Percentiles rank a stretch among this genome's conserved stretches.
Evolutionary conservation across 2,797 vertebrate genomes (phyloP).

Genomic region (Microtus agrestis): DNA sequence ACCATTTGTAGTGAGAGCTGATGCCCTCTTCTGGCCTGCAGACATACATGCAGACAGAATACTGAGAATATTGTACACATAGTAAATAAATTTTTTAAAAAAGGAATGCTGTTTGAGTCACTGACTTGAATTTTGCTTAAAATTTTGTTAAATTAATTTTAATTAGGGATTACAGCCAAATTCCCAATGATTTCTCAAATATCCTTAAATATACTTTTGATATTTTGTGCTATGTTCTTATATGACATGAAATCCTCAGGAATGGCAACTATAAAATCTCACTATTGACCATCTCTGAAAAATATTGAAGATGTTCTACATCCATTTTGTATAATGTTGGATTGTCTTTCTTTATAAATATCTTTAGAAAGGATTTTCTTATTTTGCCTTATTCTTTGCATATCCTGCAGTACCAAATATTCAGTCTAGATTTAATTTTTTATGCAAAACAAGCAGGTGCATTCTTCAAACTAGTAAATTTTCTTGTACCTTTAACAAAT

Average conservation of each 20-base stretch:
- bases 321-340: slow-evolving; percentile 21
- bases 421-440: not conserved
- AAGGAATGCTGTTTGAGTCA: not conserved
- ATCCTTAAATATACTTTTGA: not conserved
- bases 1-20: too few relatives aligned
- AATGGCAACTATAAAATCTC: not conserved
- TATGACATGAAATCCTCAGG: not conserved
- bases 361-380: not conserved
- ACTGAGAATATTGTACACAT: too few relatives aligned
- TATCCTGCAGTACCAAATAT: not conserved
- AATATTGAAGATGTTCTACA: not conserved
- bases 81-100: too few relatives aligned
- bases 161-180: not conserved
- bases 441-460: not conserved
- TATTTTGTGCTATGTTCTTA: not conserved
- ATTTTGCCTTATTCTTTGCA: not conserved
- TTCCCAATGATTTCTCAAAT: not conserved
- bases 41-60: too few relatives aligned
- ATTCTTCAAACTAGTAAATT: not conserved
- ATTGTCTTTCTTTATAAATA: not conserved
- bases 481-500: not conserved
- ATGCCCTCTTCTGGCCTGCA: too few relatives aligned
- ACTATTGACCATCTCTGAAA: not conserved
- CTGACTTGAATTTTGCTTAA: not conserved
- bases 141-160: not conserved